Evolutionary conservation across 2,113 vertebrate species (phyloP).

Genomic region (Hydrolagus affinis): DNA sequence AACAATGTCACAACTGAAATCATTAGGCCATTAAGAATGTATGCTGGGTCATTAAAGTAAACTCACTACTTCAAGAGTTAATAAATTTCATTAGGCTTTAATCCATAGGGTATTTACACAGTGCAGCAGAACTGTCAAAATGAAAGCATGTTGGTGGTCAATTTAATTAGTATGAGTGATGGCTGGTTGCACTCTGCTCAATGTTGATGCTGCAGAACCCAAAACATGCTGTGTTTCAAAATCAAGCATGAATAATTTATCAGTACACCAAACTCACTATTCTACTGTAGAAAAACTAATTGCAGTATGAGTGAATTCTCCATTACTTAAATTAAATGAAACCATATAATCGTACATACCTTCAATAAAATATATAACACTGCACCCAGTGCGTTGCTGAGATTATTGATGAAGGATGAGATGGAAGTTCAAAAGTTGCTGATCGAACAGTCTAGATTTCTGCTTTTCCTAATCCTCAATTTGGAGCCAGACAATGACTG

Average conservation of each 20-base stretch:
- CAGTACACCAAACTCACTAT: conserved; percentile 20
- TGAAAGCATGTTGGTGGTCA: not conserved
- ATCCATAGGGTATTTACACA: not conserved
- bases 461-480: not conserved
- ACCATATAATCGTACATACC: not conserved
- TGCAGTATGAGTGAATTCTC: not conserved
- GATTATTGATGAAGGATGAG: not conserved
- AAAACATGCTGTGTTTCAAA: conserved; percentile 34
- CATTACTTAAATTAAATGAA: conserved; percentile 4
- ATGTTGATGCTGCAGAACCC: conserved; percentile 32
- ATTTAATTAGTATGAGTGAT: conserved; percentile 15
- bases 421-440: not conserved
- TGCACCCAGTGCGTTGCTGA: not conserved
- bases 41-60: not conserved
- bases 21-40: not conserved
- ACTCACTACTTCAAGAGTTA: conserved; percentile 1
- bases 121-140: not conserved
- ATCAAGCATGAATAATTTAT: conserved; percentile 39
- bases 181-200: not conserved
- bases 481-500: not conserved
- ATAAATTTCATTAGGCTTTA: not conserved
- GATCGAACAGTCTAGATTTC: not conserved
- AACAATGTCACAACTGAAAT: not conserved
- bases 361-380: not conserved
- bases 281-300: conserved; percentile 36